These are phyloP conservation scores for Champsocephalus gunnari DNA, from an alignment of 2,797 vertebrate genomes.

Conservation along the genomic window DNA sequence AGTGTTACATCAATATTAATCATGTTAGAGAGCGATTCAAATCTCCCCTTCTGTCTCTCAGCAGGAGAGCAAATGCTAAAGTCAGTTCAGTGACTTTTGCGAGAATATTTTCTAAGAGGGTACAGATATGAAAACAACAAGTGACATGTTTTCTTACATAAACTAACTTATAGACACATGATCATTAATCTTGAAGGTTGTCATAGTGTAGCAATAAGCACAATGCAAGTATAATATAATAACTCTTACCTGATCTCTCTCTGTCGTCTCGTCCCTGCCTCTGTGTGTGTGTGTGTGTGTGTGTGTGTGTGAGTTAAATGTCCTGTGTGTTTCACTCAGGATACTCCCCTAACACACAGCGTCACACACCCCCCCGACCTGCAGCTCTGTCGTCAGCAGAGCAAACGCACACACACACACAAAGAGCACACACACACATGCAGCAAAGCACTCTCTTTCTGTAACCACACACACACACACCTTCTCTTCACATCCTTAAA, in stretches of 20 bases:
- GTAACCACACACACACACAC: constrained; percentile 11
- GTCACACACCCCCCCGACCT: constrained; percentile 62
- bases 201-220: neutral
- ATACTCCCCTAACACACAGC: constrained; percentile 45
- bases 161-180: neutral
- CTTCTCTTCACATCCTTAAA: neutral
- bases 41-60: neutral
- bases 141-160: neutral
- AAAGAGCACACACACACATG: neutral
- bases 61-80: neutral
- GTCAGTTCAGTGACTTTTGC: neutral
- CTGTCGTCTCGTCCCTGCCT: constrained; percentile 1
- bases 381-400: constrained; percentile 54
- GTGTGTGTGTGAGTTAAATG: neutral
- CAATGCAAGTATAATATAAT: neutral
- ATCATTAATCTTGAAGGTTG: neutral
- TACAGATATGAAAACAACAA: neutral
- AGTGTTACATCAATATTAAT: neutral
- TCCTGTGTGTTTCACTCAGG: constrained; percentile 35
- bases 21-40: fast-evolving
- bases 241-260: constrained; percentile 53
- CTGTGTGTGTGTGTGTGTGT: neutral
- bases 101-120: too few species aligned
- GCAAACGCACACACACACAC: constrained; percentile 32
- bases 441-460: constrained; percentile 28